Evolutionary conservation across 2,888 invertebrate genomes (phyloP), one percentile per base, ranked within the genome.

Genomic region (Eurytoma californica): DNA sequence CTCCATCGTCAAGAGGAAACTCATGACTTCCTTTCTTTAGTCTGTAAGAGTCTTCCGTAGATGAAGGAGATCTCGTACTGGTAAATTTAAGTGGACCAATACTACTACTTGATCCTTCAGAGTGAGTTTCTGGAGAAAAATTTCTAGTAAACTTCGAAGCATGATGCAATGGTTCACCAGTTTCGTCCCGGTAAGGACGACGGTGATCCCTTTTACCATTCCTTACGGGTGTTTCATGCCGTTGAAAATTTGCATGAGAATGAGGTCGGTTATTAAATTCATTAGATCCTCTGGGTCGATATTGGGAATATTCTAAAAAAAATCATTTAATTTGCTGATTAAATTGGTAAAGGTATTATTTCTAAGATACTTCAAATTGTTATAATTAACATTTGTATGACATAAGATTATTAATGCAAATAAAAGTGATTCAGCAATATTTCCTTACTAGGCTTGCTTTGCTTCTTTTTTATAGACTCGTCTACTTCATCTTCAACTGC

Each of bases 401-500:
- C 20, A 55, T 9, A 20, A 9, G 30, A 39, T 18, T 12, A 4
- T 51, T 49, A 16, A 39, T 72, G n/a, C 65, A 28, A 61, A 68
- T 39, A 39, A 39, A 39, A 39, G 39, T 7, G 9, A 39, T 39
- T 9, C 24, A 24, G 1, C 24, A 24, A 24, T 24, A 9, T 9
- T 39, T 39, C 9, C 77, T 80, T 80, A 80, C 80, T 77, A 7
- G 66, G 49, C 20, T 74, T 70, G 14, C 24, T 68, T 4, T 28
- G 28, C 28, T 75, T 68, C 24, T 47, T 67, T 51, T n/a, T 67
- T 5, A 51, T 72, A 3, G 57, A 9, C 49, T 84, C 82, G 3
- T 84, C 82, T 18, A 66, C 60, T 4, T 84, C 82, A 4, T 84
- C 82, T 0, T 83, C 85, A 49, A 83, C 84, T 61, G 82, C 83